A percentile compares a stretch with the other conserved stretches of the same genome.
Conservation (phyloP, 1,140 invertebrate genomes). For the Homarus americanus region DNA sequence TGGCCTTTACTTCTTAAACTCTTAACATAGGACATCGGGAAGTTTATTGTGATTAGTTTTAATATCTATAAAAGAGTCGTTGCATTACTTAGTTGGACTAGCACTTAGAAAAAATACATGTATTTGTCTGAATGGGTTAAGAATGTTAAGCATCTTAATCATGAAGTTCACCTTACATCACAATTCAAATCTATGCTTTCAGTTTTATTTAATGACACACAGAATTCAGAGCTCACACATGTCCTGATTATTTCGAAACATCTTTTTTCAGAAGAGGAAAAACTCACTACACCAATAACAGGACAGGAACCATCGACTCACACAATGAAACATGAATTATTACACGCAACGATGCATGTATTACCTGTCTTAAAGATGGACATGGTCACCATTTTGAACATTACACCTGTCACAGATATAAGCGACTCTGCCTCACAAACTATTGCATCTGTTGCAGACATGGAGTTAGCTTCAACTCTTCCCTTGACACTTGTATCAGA, state of each 20-base stretch:
- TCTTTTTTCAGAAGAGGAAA: slow-evolving; percentile 37
- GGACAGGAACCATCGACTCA: background rate
- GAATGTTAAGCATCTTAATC: too few species aligned
- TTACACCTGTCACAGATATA: background rate
- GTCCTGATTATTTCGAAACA: background rate
- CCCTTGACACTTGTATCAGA: slow-evolving; percentile 37
- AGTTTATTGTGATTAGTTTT: too few species aligned
- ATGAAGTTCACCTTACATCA: background rate
- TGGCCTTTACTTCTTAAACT: too few species aligned
- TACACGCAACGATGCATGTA: background rate
- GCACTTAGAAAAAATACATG: background rate
- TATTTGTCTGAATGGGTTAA: background rate
- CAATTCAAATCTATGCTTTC: background rate
- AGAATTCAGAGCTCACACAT: background rate
- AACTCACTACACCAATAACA: slow-evolving; percentile 5
- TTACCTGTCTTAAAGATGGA: background rate
- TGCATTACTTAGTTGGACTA: background rate
- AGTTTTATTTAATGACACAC: background rate
- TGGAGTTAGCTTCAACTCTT: slow-evolving; percentile 8
- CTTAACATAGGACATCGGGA: too few species aligned
- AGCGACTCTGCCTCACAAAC: background rate
- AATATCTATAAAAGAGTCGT: too few species aligned
- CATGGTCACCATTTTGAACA: background rate
- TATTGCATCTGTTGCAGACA: slow-evolving; percentile 14
- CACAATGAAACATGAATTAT: background rate